phyloP scores from a whole-genome alignment of 2,113 vertebrate genomes.

The Sapayoa aenigma region DNA sequence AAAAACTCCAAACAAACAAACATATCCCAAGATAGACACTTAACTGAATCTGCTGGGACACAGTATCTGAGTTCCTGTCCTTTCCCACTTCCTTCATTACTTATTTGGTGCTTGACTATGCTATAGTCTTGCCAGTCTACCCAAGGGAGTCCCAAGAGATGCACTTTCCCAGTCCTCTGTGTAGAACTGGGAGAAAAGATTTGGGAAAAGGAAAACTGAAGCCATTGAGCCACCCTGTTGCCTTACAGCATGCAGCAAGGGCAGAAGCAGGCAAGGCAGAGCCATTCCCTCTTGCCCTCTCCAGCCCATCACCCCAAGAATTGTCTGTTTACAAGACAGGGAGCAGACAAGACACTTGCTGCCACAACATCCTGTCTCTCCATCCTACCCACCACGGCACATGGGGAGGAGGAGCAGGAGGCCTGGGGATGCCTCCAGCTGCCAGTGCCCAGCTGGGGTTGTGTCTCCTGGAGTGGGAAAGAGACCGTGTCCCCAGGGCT shows the following conservation, averaged over 20 bases:
- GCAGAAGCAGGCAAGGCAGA: background rate
- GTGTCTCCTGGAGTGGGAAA: background rate
- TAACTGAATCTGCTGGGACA: background rate
- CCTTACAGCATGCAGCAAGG: background rate
- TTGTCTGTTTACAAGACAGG: background rate
- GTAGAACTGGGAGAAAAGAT: background rate
- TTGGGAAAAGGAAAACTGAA: background rate
- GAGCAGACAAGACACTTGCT: accelerated
- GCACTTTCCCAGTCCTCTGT: background rate
- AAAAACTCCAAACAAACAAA: background rate
- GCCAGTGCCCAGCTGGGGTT: background rate
- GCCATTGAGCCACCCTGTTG: background rate
- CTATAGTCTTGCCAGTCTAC: background rate
- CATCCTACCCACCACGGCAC: accelerated
- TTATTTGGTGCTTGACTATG: background rate
- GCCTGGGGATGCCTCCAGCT: background rate
- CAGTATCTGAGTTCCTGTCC: background rate
- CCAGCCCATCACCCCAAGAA: background rate
- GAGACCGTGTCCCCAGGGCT: background rate
- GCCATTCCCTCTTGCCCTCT: background rate
- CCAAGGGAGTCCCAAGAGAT: background rate
- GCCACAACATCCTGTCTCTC: background rate
- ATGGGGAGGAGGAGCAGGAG: background rate
- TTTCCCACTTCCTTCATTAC: background rate
- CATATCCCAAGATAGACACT: background rate